phyloP scores from a whole-genome alignment of 2,888 invertebrate species.

The Tachystola acroxantha region DNA sequence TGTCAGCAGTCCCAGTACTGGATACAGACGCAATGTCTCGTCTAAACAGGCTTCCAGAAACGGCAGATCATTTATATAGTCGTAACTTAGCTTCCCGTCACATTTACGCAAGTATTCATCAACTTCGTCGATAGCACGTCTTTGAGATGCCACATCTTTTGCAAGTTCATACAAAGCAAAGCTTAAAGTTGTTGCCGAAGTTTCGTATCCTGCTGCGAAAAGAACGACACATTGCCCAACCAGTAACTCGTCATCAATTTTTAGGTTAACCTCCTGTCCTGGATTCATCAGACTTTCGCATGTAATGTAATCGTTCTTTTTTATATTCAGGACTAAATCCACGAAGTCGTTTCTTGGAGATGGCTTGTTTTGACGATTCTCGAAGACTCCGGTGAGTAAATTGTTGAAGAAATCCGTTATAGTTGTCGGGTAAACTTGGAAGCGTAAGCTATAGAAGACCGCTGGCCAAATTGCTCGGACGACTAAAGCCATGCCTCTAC shows the following conservation, averaged over 20 bases:
- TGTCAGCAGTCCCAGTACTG: slow-evolving; percentile 39
- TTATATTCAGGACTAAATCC: slow-evolving; percentile 38
- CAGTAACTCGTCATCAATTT: slow-evolving; percentile 56
- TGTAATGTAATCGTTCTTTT: too few species aligned
- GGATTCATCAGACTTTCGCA: too few species aligned
- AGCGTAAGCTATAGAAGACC: slow-evolving; percentile 41
- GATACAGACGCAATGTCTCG: slow-evolving; percentile 46
- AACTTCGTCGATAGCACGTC: slow-evolving; percentile 18
- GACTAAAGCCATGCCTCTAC: slow-evolving; percentile 28
- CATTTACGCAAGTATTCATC: slow-evolving; percentile 25
- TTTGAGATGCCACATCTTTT: slow-evolving; percentile 31
- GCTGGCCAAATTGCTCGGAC: slow-evolving; percentile 41
- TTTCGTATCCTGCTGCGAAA: slow-evolving; percentile 48
- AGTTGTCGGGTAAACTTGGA: slow-evolving; percentile 27
- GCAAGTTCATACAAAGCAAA: slow-evolving; percentile 40
- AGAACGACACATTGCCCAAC: slow-evolving; percentile 75
- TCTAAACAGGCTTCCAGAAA: slow-evolving; percentile 41
- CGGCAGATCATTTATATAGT: slow-evolving; percentile 35
- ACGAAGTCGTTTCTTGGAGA: slow-evolving; percentile 32
- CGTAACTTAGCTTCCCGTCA: slow-evolving; percentile 22
- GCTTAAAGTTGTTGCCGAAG: slow-evolving; percentile 36
- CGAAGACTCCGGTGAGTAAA: slow-evolving; percentile 31
- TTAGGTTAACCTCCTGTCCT: slow-evolving; percentile 19
- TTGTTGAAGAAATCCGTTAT: slow-evolving; percentile 33
- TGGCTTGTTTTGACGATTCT: slow-evolving; percentile 31